These are phyloP conservation scores for Struthio camelus DNA, from an alignment of 2,113 vertebrate species.

Conservation along the genomic window DNA sequence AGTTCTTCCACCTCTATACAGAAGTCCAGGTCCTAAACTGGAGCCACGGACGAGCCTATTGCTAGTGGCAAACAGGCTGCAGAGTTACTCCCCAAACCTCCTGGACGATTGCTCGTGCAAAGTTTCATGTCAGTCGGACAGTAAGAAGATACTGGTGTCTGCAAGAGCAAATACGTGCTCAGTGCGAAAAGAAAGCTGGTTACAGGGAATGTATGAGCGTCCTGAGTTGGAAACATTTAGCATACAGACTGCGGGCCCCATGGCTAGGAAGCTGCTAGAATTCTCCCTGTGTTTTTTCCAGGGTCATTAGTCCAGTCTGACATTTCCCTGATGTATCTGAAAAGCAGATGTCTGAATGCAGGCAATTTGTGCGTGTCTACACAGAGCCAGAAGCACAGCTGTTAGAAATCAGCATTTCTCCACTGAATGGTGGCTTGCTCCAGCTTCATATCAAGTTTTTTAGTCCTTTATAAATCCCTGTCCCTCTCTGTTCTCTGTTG, in stretches of 20 bases:
- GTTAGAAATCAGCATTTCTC: neutral
- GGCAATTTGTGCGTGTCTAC: neutral
- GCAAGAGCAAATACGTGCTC: neutral
- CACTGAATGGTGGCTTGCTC: neutral
- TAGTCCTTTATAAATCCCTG: neutral
- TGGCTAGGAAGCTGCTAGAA: neutral
- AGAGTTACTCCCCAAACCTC: neutral
- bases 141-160: neutral
- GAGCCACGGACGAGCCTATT: neutral
- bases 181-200: neutral
- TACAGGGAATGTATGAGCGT: neutral
- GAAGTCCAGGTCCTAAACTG: neutral
- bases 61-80: neutral
- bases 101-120: neutral
- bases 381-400: neutral
- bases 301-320: too few species aligned
- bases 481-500: neutral
- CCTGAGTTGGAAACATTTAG: neutral
- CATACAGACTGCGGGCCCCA: rapidly evolving
- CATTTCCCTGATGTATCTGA: neutral
- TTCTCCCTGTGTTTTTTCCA: neutral
- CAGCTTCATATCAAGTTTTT: neutral
- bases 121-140: rapidly evolving
- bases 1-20: neutral
- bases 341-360: neutral